Conservation (phyloP, 2,113 vertebrate species). For the Crypturellus undulatus region DNA sequence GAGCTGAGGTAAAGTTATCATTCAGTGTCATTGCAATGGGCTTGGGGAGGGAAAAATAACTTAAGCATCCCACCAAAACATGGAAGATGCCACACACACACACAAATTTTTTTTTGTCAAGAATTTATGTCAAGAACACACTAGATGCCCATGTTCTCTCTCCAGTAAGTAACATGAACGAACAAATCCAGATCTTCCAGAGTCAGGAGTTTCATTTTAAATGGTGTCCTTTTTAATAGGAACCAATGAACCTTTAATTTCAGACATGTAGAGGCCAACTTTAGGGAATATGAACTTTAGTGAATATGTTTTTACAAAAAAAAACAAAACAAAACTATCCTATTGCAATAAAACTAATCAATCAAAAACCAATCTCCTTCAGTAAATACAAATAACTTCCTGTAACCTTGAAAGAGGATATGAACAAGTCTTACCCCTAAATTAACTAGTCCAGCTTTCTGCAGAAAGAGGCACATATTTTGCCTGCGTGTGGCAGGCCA, state of each 20-base stretch:
- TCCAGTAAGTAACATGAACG: neutral
- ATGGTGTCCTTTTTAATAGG: neutral
- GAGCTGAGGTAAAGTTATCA: neutral
- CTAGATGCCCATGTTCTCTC: neutral
- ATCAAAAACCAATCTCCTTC: neutral
- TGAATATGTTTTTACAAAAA: neutral
- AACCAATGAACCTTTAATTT: neutral
- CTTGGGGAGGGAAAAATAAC: neutral
- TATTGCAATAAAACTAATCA: neutral
- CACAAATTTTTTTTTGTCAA: too few species aligned
- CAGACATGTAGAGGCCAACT: neutral
- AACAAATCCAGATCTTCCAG: neutral
- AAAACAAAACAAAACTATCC: neutral
- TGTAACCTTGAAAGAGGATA: neutral
- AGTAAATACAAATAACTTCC: neutral
- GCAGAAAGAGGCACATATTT: neutral
- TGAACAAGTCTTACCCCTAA: neutral
- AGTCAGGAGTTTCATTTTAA: neutral
- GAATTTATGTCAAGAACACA: neutral
- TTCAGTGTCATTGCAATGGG: accelerated
- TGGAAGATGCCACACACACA: neutral
- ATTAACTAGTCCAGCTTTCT: neutral
- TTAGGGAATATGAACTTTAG: neutral
- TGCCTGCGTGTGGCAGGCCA: neutral
- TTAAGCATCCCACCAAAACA: neutral